These are phyloP conservation scores for Poeciliopsis turrubarensis DNA, from an alignment of 2,113 vertebrate genomes.

Conservation along the genomic window DNA sequence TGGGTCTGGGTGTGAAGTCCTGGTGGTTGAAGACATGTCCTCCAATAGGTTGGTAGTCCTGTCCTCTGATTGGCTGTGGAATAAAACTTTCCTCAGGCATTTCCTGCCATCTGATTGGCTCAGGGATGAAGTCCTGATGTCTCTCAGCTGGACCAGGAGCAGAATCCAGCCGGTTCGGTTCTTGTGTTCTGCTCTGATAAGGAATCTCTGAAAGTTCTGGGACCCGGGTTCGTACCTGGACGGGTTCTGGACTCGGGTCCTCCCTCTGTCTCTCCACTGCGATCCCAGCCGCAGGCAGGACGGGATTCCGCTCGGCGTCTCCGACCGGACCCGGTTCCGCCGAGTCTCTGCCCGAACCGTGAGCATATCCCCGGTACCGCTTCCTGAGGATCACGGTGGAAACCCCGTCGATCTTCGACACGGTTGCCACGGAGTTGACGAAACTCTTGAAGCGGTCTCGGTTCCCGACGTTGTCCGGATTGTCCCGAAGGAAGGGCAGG, in stretches of 20 bases:
- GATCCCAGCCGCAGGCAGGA: constrained; percentile 69
- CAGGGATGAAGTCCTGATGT: background rate
- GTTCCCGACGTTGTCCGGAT: constrained; percentile 77
- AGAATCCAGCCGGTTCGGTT: background rate
- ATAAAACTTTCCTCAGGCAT: background rate
- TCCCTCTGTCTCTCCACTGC: constrained; percentile 9
- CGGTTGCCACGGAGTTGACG: constrained; percentile 91
- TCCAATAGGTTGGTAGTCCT: background rate
- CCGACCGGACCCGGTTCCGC: background rate
- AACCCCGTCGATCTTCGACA: constrained; percentile 78
- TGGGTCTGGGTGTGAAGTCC: background rate
- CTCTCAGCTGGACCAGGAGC: background rate
- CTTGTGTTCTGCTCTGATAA: background rate
- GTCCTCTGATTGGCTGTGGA: background rate
- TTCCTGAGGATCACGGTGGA: constrained; percentile 84
- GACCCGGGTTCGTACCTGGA: background rate
- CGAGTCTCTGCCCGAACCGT: constrained; percentile 24
- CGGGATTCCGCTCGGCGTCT: background rate
- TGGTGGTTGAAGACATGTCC: background rate
- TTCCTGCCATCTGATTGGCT: background rate
- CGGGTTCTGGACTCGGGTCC: background rate
- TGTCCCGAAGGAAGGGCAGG: constrained; percentile 80
- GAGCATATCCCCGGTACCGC: constrained; percentile 75
- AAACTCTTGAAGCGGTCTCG: constrained; percentile 90
- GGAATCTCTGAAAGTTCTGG: background rate